Base-by-base conservation (phyloP, 2,797 vertebrate species). In the Telmatherina bonti region DNA sequence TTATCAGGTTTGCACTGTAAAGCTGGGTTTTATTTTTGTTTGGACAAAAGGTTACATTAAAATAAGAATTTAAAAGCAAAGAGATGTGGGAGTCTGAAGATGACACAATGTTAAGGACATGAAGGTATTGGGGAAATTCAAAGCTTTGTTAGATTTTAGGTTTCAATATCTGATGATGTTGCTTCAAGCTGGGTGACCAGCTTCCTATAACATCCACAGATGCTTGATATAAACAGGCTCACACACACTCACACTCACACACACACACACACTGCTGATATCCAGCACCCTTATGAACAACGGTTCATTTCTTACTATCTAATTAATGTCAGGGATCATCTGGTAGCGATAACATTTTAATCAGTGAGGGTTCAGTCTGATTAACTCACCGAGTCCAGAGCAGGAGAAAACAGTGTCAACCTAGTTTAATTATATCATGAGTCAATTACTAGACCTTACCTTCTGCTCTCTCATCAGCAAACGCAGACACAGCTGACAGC, bases 271-370 rank as follows among this genome's bases (percentile, higher is more conserved):
- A 7, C 24, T 1, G 2, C 22, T 61, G 47, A 30, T 47, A 27
- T 64, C 70, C 38, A 58, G 36, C 82, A 78, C 78, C 81, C 82
- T 64, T 81, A 62, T 67, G 70, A 58, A 67, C 24, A 43, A 74
- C 80, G 81, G 83, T 89, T 76, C 81, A 86, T 89, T 82, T 77
- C 84, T 78, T 88, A 85, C 62, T 85, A 78, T 75, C 74, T 78
- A 85, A 91, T 92, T 85, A 88, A 85, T 76, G 74, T 72, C 49
- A 24, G 41, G 30, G 70, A 68, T 81, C 43, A 72, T 76, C 72
- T 70, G 63, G 60, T 59, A 49, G 76, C 31, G 60, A 85, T 76
- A 80, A 74, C 73, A 58, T 82, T 86, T 86, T 84, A 85, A 89
- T 91, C 81, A 87, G 45, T 16, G 31, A 33, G 64, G 58, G 65